Base-by-base conservation (phyloP, 2,797 vertebrate genomes). In the Danionella dracula region DNA sequence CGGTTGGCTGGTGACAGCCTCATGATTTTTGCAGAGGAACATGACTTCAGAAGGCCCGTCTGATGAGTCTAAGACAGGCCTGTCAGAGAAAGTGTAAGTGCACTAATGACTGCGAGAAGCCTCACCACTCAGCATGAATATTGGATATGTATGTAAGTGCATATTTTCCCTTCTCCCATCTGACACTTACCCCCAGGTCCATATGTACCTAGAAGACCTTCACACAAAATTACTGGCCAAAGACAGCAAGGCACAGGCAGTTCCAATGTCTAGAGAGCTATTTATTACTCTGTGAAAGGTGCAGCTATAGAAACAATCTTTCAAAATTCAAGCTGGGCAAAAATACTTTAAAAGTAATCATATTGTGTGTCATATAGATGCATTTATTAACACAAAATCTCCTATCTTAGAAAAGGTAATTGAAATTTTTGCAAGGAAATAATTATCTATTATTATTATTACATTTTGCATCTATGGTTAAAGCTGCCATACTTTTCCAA, bases 1-100 rank as follows among this genome's bases (percentile, higher is more conserved):
- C 29, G 27, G 56, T 58, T 12, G 21, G 15, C 32, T 61, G 15
- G n/a, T 65, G 61, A 79, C 76, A 70, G 73, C 38, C 72, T 88
- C 85, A 84, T 86, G 72, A 83, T 83, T 87, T 77, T 86, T 88
- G 81, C 82, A 85, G 71, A 23, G 70, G 72, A 73, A 73, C 81
- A 81, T 60, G 57, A 81, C 78, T 68, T 77, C 68, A 78, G 76
- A 74, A 74, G 73, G 60, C 56, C 73, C 35, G 60, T 58, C 55
- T 69, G 82, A 83, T 81, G 74, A 82, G 75, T 67, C 23, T 66
- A 49, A 49, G 63, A 76, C 51, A 61, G 70, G 76, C 68, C 78
- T 71, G 78, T 77, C 74, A 75, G 76, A 66, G 37, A 61, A 61
- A 76, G 71, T 78, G 78, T 83, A 83, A 85, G 81, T 79, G 82